Conservation (phyloP, 53 echinoderm and acorn worm genomes). For the Apostichopus leukothele region DNA sequence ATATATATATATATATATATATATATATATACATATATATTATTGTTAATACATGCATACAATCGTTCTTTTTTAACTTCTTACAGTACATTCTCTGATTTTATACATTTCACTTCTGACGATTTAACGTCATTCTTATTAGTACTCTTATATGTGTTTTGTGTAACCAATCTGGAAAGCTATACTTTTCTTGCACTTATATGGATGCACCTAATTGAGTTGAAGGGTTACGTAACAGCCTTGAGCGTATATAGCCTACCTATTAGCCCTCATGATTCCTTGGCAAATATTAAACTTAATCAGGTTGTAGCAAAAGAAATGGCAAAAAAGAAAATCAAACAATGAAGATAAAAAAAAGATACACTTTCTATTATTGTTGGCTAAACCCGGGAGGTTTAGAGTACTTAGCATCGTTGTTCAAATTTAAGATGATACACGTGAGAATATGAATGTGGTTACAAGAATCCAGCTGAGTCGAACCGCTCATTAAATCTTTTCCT, state of each 20-base stretch:
- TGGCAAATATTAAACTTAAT: conserved; percentile 21
- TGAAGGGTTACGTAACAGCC: conserved; percentile 26
- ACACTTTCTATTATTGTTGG: conserved; percentile 25
- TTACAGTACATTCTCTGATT: too few relatives aligned
- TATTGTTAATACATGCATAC: too few relatives aligned
- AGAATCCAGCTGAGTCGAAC: conserved; percentile 13
- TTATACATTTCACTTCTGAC: too few relatives aligned
- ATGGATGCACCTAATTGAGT: conserved; percentile 31
- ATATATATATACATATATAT: too few relatives aligned
- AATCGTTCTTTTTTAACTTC: too few relatives aligned
- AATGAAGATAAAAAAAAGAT: neutral
- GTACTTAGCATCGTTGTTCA: conserved; percentile 5
- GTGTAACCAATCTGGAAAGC: too few relatives aligned
- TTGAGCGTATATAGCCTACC: neutral
- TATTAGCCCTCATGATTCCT: conserved; percentile 17
- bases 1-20: too few relatives aligned
- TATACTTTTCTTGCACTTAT: neutral
- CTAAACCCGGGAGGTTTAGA: conserved; percentile 34
- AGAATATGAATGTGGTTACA: conserved; percentile 29
- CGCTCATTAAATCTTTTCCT: conserved; percentile 1
- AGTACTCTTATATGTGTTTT: too few relatives aligned
- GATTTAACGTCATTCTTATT: too few relatives aligned
- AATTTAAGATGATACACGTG: conserved; percentile 19
- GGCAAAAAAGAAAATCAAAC: neutral
- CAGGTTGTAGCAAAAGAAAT: neutral